A percentile compares a stretch with the other conserved stretches of the same genome.
Conservation (phyloP, 1,140 invertebrate species). For the Spodoptera litura region DNA sequence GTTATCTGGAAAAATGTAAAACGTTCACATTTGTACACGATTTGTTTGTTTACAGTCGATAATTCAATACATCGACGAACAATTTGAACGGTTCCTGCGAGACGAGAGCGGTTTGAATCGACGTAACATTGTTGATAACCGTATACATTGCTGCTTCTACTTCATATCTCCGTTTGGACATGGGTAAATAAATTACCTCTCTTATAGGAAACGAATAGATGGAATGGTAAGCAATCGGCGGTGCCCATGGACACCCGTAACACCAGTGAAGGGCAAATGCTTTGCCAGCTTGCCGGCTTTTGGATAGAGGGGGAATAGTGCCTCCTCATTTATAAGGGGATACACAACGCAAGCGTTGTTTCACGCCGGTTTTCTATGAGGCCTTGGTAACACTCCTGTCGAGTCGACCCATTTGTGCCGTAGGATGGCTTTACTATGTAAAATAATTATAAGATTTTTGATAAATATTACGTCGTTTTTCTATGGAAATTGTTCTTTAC, state of each 20-base stretch:
- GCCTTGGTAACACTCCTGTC: no score
- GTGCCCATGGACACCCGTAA: no score
- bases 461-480: no score
- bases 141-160: constrained; percentile 99
- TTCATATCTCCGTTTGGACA: constrained; percentile 99
- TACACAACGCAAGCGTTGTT: no score
- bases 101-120: constrained; percentile 97
- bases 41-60: constrained; percentile 87
- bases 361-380: no score
- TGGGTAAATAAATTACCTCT: constrained; percentile 88
- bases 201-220: not conserved
- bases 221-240: no score
- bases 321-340: no score
- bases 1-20: not conserved
- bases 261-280: no score
- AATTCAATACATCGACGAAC: constrained; percentile 97
- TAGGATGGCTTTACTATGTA: not conserved
- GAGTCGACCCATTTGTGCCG: no score
- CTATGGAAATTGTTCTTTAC: no score
- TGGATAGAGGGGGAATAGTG: no score
- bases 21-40: not conserved
- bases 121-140: constrained; percentile 96
- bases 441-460: not conserved
- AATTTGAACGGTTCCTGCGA: constrained; percentile 96
- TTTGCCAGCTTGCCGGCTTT: no score